These are phyloP conservation scores for Sitobion miscanthi DNA, from an alignment of 1,140 invertebrate species.

Conservation along the genomic window DNA sequence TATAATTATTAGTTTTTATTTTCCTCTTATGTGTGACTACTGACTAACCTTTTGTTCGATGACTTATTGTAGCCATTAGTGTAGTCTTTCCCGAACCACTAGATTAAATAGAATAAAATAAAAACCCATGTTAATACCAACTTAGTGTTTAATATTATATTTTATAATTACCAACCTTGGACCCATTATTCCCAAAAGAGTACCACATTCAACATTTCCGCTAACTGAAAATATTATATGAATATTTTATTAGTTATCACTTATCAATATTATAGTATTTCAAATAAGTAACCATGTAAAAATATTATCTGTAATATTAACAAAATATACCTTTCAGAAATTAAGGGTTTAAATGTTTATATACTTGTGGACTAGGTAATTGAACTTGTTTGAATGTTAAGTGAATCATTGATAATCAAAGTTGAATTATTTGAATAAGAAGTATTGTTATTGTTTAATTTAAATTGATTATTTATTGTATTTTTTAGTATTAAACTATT, in stretches of 20 bases:
- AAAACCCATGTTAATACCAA: not conserved
- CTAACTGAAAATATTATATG: constrained; percentile 61
- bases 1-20: not conserved
- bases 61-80: constrained; percentile 72
- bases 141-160: constrained; percentile 7
- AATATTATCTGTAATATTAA: not conserved
- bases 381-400: not conserved
- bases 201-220: constrained; percentile 62
- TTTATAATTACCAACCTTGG: constrained; percentile 62
- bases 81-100: constrained; percentile 78
- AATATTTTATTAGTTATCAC: not conserved
- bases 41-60: constrained; percentile 67
- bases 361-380: not conserved
- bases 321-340: not conserved
- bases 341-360: not conserved
- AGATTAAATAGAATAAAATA: constrained; percentile 26
- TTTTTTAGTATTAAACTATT: not conserved
- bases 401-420: too few relatives aligned
- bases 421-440: not conserved
- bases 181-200: constrained; percentile 64
- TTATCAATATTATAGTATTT: not conserved
- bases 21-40: not conserved
- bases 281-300: not conserved
- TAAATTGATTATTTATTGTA: not conserved
- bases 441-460: not conserved